Base-by-base conservation (phyloP, 1,140 invertebrate species). In the Hypothenemus hampei region DNA sequence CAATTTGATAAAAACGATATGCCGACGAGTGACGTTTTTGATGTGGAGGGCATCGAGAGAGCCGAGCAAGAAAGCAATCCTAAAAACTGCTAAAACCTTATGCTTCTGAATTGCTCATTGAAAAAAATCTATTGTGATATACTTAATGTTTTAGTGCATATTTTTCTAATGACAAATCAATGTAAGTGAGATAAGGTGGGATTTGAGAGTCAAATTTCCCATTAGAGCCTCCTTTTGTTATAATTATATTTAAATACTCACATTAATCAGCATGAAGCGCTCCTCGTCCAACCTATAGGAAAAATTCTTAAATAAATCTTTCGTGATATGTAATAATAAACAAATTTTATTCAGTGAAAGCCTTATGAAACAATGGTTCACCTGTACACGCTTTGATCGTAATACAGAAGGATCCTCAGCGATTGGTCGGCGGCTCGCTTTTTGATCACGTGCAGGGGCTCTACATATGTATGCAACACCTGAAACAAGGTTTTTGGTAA, bases 361-460 rank as follows among this genome's bases (percentile, higher is more conserved):
- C 13, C 10, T 31, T 31, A 31, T 2, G 8, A 31, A 31, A 31
- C n/a, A 31, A 31, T 3, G 26, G 10, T 81, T 79, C 69, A 92
- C 89, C 84, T 86, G 73, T 87, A 86, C 41, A 96, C 86, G 68
- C 91, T 94, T 53, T 86, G 78, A 69, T 97, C 93, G 71, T 95
- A 96, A 67, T 85, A 85, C 55, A 95, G 78, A 58, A 92, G 81
- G 62, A 97, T 95, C 64, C 92, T 79, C 44, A 97, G 76, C 1
- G 85, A 87, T 66, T 95, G 89, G 74, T 87, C 84, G 56, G 86
- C 81, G 71, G 87, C 93, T 47, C 92, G 76, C 70, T 90, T 92
- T 62, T 81, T 85, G 58, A 93, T 80, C 60, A 86, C 70, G 72
- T 93, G 90, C 21, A 73, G 73, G 3, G 83, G 79, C 58, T 90